phyloP scores from a whole-genome alignment of 2,113 vertebrate species.

The Diadophis punctatus region DNA sequence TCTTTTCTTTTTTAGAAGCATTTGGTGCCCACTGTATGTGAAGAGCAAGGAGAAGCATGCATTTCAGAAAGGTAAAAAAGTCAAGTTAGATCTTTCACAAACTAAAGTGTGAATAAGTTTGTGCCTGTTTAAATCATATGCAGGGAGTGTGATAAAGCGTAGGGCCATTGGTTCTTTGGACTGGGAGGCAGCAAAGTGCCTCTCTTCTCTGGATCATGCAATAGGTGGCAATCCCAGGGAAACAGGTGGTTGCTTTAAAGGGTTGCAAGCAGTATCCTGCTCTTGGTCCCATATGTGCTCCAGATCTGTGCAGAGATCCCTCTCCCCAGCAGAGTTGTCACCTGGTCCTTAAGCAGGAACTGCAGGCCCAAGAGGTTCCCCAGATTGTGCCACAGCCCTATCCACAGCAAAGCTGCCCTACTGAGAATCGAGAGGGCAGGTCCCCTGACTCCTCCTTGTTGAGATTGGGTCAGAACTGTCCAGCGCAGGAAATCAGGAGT shows the following conservation, averaged over 20 bases:
- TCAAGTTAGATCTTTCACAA: conserved; percentile 41
- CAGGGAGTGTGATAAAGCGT: neutral
- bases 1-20: conserved; percentile 66
- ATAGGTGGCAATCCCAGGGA: neutral
- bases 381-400: neutral
- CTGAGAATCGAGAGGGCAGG: neutral
- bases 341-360: neutral
- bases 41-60: conserved; percentile 55
- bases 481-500: neutral
- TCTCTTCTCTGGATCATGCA: neutral
- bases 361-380: neutral
- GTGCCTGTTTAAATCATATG: neutral
- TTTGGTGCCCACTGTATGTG: conserved; percentile 48
- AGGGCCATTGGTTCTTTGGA: neutral
- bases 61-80: conserved; percentile 59
- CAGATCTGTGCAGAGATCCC: neutral
- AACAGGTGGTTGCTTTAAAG: neutral
- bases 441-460: neutral
- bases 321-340: neutral
- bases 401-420: neutral
- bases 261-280: neutral
- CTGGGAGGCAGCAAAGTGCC: neutral
- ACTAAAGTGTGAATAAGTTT: neutral
- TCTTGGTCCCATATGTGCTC: neutral
- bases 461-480: neutral